Evolutionary conservation across 2,888 invertebrate species (phyloP).

Genomic region (Drosophila emarginata): DNA sequence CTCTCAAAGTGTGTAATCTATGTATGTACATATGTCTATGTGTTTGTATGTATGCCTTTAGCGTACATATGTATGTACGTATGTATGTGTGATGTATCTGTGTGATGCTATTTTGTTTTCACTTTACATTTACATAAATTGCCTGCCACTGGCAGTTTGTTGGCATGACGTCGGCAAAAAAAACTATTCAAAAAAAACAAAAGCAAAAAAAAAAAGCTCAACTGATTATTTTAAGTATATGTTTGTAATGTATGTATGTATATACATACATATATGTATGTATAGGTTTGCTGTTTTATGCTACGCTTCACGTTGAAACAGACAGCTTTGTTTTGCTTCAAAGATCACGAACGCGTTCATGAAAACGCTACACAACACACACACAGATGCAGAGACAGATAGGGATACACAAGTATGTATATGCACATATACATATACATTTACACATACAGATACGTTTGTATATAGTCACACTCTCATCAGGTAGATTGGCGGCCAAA

Average conservation of each 20-base stretch:
- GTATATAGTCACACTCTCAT: slow-evolving; percentile 22
- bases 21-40: slow-evolving; percentile 10
- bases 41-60: not conserved
- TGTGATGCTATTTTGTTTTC: slow-evolving; percentile 49
- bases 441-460: not conserved
- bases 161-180: slow-evolving; percentile 70
- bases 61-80: slow-evolving; percentile 6
- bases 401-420: slow-evolving; percentile 49
- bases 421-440: slow-evolving; percentile 36
- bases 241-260: slow-evolving; percentile 2
- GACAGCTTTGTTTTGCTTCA: slow-evolving; percentile 76
- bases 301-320: slow-evolving; percentile 60
- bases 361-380: slow-evolving; percentile 54
- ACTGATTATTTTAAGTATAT: not conserved
- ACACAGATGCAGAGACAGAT: slow-evolving; percentile 18
- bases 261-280: slow-evolving; percentile 17
- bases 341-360: slow-evolving; percentile 79
- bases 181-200: slow-evolving; percentile 28
- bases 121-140: slow-evolving; percentile 65
- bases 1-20: slow-evolving; percentile 16
- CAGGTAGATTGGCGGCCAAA: slow-evolving; percentile 29
- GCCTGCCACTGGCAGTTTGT: slow-evolving; percentile 67
- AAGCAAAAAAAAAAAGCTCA: slow-evolving; percentile 22
- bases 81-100: slow-evolving; percentile 20
- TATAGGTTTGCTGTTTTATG: slow-evolving; percentile 37